Evolutionary conservation across 2,888 invertebrate species (phyloP), one percentile per base, ranked within the genome.

Genomic region (Protonemura montana): DNA sequence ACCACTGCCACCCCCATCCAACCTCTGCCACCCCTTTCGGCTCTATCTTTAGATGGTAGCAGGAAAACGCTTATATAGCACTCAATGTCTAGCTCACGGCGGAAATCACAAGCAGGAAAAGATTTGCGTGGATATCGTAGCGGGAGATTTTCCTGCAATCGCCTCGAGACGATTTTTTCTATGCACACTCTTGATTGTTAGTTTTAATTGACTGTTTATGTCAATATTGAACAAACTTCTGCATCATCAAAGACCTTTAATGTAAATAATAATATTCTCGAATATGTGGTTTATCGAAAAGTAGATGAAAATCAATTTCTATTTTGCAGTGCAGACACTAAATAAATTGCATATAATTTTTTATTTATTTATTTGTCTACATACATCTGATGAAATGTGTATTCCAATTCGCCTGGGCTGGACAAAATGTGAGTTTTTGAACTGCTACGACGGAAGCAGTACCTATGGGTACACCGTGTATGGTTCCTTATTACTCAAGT

Each of bases 291-390:
- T 59, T 59, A 59, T n/a, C 81, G 28, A 30, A 76, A 84, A 84
- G 84, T 59, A 84, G 27, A 76, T 84, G 59, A 28, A 84, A 84
- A 76, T 84, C 84, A 76, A 84, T 84, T 84, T 84, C 84, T 30
- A 81, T 30, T 16, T 59, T 59, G 59, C 59, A 59, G 6, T 59
- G 59, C 1, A 21, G 2, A 59, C 16, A 59, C 59, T 59, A 21
- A 59, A 59, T 59, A 59, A 59, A 59, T 59, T 59, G 59, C 59
- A 59, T 59, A 21, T 21, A 2, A 21, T 16, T 21, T 59, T 59
- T 59, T 35, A n/a, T 59, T 1, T 59, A 59, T 59, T 59, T 59
- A 59, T 59, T 59, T 59, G 59, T 59, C 59, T 59, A 59, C 35
- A 35, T 59, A 10, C 3, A 13, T 59, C 59, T 21, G 59, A 59